Conservation (phyloP, 2,888 invertebrate genomes). For the Drosophila niveifrons region DNA sequence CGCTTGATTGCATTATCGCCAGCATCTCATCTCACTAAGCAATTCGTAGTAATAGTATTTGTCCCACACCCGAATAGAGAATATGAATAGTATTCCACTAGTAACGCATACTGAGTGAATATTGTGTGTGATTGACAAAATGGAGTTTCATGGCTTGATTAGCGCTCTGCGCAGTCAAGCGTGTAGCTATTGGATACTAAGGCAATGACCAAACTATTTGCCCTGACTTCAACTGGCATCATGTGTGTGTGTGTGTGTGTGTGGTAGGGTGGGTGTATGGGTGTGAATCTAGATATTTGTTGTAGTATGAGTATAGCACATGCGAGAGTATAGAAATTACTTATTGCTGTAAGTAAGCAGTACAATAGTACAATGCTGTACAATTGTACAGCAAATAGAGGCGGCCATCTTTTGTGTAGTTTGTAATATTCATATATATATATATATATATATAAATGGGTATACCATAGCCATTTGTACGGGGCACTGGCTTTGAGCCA, state of each 20-base stretch:
- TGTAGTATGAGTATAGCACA: too few species aligned
- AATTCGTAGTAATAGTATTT: slow-evolving; percentile 30
- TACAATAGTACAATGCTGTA: slow-evolving; percentile 5
- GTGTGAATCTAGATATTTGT: too few species aligned
- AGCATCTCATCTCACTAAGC: slow-evolving; percentile 34
- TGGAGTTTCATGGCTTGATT: slow-evolving; percentile 58
- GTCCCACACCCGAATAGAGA: background rate
- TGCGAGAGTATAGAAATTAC: too few species aligned
- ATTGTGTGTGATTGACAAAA: slow-evolving; percentile 47
- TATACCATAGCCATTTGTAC: slow-evolving; percentile 29
- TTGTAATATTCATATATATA: slow-evolving; percentile 43
- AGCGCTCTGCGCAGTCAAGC: slow-evolving; percentile 44
- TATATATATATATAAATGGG: slow-evolving; percentile 32
- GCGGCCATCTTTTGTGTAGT: slow-evolving; percentile 34
- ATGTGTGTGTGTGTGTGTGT: background rate
- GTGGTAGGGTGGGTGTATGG: background rate
- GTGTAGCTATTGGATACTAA: slow-evolving; percentile 28
- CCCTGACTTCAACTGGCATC: background rate
- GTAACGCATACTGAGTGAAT: background rate
- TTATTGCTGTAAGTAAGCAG: background rate
- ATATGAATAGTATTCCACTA: background rate
- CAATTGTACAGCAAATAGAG: background rate
- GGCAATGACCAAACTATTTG: slow-evolving; percentile 45
- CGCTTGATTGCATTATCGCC: slow-evolving; percentile 52
- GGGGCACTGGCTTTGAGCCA: slow-evolving; percentile 31